These are phyloP conservation scores for Premnoplex brunnescens DNA, from an alignment of 2,797 vertebrate genomes.

Conservation along the genomic window DNA sequence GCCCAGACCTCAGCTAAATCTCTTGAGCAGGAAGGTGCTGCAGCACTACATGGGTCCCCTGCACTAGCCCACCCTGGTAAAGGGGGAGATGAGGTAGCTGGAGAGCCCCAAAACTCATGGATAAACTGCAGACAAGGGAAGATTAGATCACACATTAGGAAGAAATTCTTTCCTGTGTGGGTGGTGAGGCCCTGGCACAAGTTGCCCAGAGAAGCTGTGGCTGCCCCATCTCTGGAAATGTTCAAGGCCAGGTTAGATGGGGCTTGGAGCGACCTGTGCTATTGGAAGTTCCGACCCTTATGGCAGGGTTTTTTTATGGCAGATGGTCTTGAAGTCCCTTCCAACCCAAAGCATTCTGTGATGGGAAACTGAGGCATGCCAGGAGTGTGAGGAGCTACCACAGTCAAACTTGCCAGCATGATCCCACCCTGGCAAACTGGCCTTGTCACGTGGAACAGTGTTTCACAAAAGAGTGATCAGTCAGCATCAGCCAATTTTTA, in stretches of 20 bases:
- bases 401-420: background rate
- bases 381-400: background rate
- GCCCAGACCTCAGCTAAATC: background rate
- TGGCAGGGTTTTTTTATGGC: background rate
- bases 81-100: background rate
- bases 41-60: background rate
- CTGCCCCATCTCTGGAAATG: background rate
- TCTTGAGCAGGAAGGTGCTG: background rate
- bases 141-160: background rate
- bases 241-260: background rate
- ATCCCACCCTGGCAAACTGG: background rate
- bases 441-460: rapidly evolving
- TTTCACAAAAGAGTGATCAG: background rate
- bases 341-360: background rate
- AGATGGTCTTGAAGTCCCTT: background rate
- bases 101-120: background rate
- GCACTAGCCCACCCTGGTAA: background rate
- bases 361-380: background rate
- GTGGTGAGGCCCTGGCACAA: background rate
- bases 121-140: background rate
- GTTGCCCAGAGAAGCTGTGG: background rate
- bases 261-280: background rate
- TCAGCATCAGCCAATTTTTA: background rate
- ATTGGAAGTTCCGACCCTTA: background rate
- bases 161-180: background rate